Percentiles rank a stretch among this genome's conserved stretches.
These are phyloP conservation scores for Malthinus flaveolus DNA, from an alignment of 2,888 invertebrate genomes.

Conservation along the genomic window DNA sequence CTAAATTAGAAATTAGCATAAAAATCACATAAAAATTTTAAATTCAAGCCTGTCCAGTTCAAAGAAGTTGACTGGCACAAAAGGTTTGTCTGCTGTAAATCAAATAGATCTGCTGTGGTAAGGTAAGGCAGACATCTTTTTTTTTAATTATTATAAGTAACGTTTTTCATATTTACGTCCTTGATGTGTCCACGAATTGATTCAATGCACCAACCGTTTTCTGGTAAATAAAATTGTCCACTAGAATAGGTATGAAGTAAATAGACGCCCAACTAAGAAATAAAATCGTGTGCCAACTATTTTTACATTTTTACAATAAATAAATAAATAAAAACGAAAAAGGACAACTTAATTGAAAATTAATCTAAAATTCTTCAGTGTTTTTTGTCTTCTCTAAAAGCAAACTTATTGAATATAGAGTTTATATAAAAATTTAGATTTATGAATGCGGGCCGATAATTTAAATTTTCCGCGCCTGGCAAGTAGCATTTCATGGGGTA, in stretches of 20 bases:
- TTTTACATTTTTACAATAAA: too few relatives aligned
- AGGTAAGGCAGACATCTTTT: conserved; percentile 31
- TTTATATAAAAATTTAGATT: conserved; percentile 29
- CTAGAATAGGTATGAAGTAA: conserved; percentile 32
- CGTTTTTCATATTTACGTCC: conserved; percentile 3
- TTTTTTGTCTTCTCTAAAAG: background rate
- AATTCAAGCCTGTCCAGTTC: conserved; percentile 47
- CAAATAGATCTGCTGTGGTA: conserved; percentile 40
- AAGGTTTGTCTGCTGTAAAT: conserved; percentile 53
- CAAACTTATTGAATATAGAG: conserved; percentile 38
- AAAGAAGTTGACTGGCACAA: conserved; percentile 54
- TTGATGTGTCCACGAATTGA: conserved; percentile 37
- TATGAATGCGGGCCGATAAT: conserved; percentile 27
- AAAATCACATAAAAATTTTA: conserved; percentile 54
- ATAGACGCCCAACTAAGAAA: too few relatives aligned
- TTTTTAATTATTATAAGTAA: background rate
- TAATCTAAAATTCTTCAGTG: too few relatives aligned
- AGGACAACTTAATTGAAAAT: background rate
- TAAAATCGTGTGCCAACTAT: conserved; percentile 29
- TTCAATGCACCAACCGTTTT: conserved; percentile 36
- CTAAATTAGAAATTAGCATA: conserved; percentile 54
- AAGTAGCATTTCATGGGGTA: conserved; percentile 28
- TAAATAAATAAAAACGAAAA: background rate
- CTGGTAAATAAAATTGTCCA: conserved; percentile 31
- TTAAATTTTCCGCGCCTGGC: conserved; percentile 30